phyloP scores from a whole-genome alignment of 2,797 vertebrate genomes.

The Alauda arvensis region DNA sequence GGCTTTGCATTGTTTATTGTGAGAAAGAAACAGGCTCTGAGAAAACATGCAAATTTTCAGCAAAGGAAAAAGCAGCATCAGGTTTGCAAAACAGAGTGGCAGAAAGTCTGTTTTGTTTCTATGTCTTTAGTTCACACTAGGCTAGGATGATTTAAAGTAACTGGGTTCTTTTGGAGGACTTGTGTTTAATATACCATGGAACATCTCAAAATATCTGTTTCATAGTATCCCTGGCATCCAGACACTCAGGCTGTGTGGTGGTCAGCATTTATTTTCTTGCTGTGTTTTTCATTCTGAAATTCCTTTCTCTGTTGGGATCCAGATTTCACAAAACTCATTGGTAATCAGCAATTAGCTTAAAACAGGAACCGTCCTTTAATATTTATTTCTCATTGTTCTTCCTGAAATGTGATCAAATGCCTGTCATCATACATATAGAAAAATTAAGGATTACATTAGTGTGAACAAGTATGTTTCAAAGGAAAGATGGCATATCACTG shows the following conservation, averaged over 20 bases:
- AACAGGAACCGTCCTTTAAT: background rate
- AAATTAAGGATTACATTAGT: background rate
- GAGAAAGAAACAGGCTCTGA: conserved; percentile 74
- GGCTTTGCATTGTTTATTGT: conserved; percentile 77
- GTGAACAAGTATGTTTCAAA: background rate
- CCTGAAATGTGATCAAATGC: background rate
- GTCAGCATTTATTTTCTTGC: conserved; percentile 7
- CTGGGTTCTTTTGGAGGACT: background rate
- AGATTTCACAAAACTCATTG: background rate
- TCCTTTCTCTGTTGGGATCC: background rate
- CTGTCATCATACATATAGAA: background rate
- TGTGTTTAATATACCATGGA: background rate
- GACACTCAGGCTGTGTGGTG: background rate
- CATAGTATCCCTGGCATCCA: background rate
- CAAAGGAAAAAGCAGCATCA: conserved; percentile 61
- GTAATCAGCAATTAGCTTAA: background rate
- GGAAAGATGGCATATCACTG: background rate
- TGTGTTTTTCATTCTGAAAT: conserved; percentile 12
- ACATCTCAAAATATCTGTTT: background rate
- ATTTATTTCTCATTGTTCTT: background rate
- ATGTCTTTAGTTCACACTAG: background rate
- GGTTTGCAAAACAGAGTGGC: conserved; percentile 51
- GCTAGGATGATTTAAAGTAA: conserved; percentile 1
- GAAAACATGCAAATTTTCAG: conserved; percentile 75
- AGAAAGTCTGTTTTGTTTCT: conserved; percentile 3